Base-by-base conservation (phyloP, 2,113 vertebrate genomes). In the Ochotona princeps region DNA sequence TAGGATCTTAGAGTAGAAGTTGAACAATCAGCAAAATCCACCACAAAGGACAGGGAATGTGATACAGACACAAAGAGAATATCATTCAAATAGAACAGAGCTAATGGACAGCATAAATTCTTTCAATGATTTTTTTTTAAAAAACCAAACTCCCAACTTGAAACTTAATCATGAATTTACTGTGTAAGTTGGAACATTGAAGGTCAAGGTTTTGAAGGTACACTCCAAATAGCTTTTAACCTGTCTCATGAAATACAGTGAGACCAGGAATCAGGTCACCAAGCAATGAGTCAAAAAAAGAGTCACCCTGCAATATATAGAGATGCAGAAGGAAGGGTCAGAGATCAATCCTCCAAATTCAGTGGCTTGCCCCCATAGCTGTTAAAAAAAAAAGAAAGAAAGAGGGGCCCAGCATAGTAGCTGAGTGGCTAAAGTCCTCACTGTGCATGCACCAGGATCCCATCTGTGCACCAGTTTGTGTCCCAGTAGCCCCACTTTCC, bases 151-250 rank as follows among this genome's bases (percentile, higher is more conserved):
- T 57, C 75, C 74, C 7, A 14, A 8, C 60, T 35, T 66, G 85
- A 87, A 69, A 81, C n/a, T 67, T 72, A 72, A 73, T 88, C 83
- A 74, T 89, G 32, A 92, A 74, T 82, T 51, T 82, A 79, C 11
- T 21, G 9, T 83, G 23, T 7, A 21, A 20, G 47, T 61, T 73
- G 18, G 75, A 18, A 79, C 32, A 51, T 13, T 8, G 26, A 88
- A 82, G 61, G 79, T 88, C 69, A 79, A 88, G 25, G 65, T 38
- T 88, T 87, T 87, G 82, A 35, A 72, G 21, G 26, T 30, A 23
- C 2, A 12, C 57, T 87, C 20, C 54, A 65, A 15, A 72, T n/a
- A 54, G 5, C 76, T 72, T 23, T 67, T 26, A 25, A 3, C 54
- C 38, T 51, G 4, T 51, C 73, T 69, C 38, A 51, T 92, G 25